Evolutionary conservation across 1,140 invertebrate species (phyloP), one percentile per base, ranked within the genome.

Genomic region (Trypoxylus dichotomus): DNA sequence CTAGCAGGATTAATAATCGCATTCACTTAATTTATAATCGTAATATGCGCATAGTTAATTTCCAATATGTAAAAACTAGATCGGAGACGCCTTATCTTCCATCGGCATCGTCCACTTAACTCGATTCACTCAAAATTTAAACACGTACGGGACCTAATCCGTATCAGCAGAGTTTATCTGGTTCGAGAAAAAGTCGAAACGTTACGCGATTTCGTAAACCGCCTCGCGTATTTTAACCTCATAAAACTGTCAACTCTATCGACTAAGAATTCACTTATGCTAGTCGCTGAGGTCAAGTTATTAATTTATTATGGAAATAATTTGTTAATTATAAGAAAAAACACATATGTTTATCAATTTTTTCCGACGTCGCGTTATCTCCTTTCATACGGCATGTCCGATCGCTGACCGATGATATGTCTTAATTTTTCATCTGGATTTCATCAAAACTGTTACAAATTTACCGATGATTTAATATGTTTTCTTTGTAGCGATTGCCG

Each of bases 301-400:
- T 68, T 68, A 68, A 68, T 68, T 68, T 68, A 68, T 68, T 68
- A 68, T 68, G 60, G 27, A 68, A 68, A 68, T 68, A 68, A 68
- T 68, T 68, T 68, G 60, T 58, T 63, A 68, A 68, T 68, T 68
- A 68, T 68, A 27, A 68, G 60, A 68, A 68, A 68, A 68, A 68
- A 68, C 60, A 68, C 21, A 27, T 11, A 24, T 68, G 60, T 68
- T 68, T 68, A 68, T 68, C 60, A 68, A 27, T 68, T 68, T 68
- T 68, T 68, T 68, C 24, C 60, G 27, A 68, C 60, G 24, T 27
- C 27, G 13, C 27, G 24, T 68, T 68, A 68, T 68, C 27, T 24
- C 19, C 47, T 13, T 8, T 25, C 21, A 24, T 68, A 24, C 19
- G 15, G 24, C 60, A 24, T 68, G 60, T 68, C 27, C 21, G 60